Evolutionary conservation across 2,888 invertebrate genomes (phyloP).

Genomic region (Morpho helenor): DNA sequence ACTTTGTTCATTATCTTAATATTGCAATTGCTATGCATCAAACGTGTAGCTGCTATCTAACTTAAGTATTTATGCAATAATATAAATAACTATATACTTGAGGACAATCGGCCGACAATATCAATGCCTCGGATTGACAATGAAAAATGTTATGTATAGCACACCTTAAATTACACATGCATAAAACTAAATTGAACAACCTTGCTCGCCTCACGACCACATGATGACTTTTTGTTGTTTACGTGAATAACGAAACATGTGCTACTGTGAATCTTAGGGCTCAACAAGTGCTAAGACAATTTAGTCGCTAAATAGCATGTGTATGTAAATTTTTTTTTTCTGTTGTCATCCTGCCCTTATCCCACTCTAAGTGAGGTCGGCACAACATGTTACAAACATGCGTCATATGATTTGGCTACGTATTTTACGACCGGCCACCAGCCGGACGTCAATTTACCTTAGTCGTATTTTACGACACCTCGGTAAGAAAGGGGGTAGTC

Average conservation of each 20-base stretch:
- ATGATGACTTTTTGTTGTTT: constrained; percentile 46
- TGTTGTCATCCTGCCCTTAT: too few species aligned
- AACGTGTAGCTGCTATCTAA: constrained; percentile 4
- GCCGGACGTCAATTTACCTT: too few species aligned
- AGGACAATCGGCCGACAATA: constrained; percentile 14
- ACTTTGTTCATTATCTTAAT: constrained; percentile 6
- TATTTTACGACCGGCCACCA: too few species aligned
- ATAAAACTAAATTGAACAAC: constrained; percentile 43
- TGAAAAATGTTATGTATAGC: constrained; percentile 19
- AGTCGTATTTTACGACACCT: too few species aligned
- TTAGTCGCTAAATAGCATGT: neutral
- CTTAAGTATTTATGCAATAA: constrained; percentile 15
- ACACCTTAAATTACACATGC: constrained; percentile 25
- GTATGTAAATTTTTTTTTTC: too few species aligned
- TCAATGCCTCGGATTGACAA: constrained; percentile 14
- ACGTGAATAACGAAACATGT: constrained; percentile 34
- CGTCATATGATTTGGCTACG: too few species aligned
- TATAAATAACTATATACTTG: constrained; percentile 14
- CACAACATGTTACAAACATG: too few species aligned
- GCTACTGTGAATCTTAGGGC: constrained; percentile 9
- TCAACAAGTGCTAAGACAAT: neutral
- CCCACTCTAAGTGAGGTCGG: too few species aligned
- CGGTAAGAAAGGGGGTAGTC: too few species aligned
- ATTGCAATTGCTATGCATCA: constrained; percentile 14
- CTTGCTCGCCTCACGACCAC: constrained; percentile 33